Base-by-base conservation (phyloP, 2,797 vertebrate genomes). In the Enteromius viviparus region DNA sequence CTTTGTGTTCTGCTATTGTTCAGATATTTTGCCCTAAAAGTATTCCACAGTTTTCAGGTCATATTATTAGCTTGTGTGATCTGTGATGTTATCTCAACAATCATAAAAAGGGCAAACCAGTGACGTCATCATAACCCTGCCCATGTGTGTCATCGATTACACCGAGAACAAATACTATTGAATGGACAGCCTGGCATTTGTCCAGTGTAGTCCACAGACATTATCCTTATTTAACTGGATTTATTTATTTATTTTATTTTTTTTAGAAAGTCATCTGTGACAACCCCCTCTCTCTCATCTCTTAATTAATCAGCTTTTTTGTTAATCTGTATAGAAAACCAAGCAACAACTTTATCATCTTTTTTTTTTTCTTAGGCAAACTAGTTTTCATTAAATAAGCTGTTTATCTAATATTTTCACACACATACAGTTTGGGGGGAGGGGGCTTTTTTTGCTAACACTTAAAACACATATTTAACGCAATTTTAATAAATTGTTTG, bases 261-360 rank as follows among this genome's bases (percentile, higher is more conserved):
- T 37, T 37, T 37, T 37, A 6, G 1, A 37, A 40, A 77, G 19
- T 23, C 40, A 23, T 62, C 8, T 78, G 42, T 49, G 9, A 2
- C 19, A 78, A 19, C 51, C 34, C 9, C 8, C 15, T 4, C 14
- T 19, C 21, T 12, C 3, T 60, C 53, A 47, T 79, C 45, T 66
- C 23, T 6, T 47, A 32, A 70, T 80, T 45, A 60, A 70, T 45
- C 78, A 47, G 40, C 32, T 80, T 8, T 53, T 71, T 47, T 40
- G 17, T n/a, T 80, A 55, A 80, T 69, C 65, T 69, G 23, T 37
- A 53, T 23, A 7, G 7, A 58, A 5, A 1, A 23, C 19, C 47
- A 53, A 7, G 32, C n/a, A 55, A 32, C 34, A 55, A 40, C 60
- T 81, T 12, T 47, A 6, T 68, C 69, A 64, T 72, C 79, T 62